Conservation (phyloP, 2,888 invertebrate genomes). For the Philhelius pedissequus region DNA sequence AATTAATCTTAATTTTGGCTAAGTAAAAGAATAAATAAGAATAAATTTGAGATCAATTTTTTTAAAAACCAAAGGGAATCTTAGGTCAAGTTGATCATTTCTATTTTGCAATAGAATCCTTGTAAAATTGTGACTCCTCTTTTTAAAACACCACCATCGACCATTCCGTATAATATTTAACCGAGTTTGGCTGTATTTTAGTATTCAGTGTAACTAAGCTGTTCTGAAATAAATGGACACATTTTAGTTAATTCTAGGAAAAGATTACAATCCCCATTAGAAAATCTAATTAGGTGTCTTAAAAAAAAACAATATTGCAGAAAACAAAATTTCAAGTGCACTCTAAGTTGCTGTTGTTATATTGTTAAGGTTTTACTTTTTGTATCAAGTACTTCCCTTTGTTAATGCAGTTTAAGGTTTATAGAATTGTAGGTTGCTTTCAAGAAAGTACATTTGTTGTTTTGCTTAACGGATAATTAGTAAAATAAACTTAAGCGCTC, state of each 20-base stretch:
- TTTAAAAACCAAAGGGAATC: too few species aligned
- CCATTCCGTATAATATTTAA: background rate
- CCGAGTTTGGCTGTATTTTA: background rate
- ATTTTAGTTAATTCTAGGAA: conserved; percentile 1
- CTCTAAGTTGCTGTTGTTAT: background rate
- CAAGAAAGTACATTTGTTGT: background rate
- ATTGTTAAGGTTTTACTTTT: conserved; percentile 15
- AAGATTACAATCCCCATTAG: background rate
- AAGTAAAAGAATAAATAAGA: too few species aligned
- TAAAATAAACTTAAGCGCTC: background rate
- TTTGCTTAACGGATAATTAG: background rate
- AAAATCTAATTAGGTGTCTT: conserved; percentile 51
- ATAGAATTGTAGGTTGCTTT: background rate
- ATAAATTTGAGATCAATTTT: too few species aligned
- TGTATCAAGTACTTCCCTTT: background rate
- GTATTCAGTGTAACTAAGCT: background rate
- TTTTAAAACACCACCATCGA: background rate
- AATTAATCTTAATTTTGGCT: too few species aligned
- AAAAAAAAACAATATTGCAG: background rate
- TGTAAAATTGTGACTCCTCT: too few species aligned
- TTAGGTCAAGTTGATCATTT: too few species aligned
- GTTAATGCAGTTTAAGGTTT: background rate
- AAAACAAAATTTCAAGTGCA: conserved; percentile 18
- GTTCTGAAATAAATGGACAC: background rate
- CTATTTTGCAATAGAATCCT: too few species aligned